Conservation (phyloP, 2,797 vertebrate genomes). For the Falco rusticolus region DNA sequence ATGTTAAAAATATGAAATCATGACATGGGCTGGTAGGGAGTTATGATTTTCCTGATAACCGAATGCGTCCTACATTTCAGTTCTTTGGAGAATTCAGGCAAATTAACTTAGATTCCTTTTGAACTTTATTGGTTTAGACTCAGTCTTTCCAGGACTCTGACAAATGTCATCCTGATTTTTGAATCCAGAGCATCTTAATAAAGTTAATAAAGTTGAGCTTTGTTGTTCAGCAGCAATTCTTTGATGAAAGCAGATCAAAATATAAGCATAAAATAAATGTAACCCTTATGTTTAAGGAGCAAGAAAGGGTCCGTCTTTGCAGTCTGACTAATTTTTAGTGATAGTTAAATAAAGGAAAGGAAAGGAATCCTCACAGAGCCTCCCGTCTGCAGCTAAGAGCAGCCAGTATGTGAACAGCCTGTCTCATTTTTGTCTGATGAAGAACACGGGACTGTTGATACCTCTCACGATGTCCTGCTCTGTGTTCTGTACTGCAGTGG, state of each 20-base stretch:
- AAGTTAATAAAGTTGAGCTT: background rate
- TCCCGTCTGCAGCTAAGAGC: background rate
- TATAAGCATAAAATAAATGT: background rate
- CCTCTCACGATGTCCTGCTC: background rate
- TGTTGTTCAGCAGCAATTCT: background rate
- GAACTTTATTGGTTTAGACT: background rate
- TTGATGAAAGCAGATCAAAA: background rate
- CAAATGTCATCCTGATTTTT: background rate
- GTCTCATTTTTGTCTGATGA: background rate
- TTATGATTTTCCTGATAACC: background rate
- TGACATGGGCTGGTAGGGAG: background rate
- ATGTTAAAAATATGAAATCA: background rate
- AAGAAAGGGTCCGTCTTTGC: background rate
- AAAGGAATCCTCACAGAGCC: background rate
- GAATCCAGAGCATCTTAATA: background rate
- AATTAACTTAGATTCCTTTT: background rate
- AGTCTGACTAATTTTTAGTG: background rate
- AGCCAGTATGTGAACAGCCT: background rate
- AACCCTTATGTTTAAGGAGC: background rate
- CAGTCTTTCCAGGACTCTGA: background rate
- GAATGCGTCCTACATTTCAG: background rate
- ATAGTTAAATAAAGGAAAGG: background rate
- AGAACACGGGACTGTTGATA: background rate
- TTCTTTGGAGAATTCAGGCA: background rate
- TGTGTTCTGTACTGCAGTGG: accelerated